Conservation (phyloP, 2,113 vertebrate genomes). For the Triplophysa dalaica region DNA sequence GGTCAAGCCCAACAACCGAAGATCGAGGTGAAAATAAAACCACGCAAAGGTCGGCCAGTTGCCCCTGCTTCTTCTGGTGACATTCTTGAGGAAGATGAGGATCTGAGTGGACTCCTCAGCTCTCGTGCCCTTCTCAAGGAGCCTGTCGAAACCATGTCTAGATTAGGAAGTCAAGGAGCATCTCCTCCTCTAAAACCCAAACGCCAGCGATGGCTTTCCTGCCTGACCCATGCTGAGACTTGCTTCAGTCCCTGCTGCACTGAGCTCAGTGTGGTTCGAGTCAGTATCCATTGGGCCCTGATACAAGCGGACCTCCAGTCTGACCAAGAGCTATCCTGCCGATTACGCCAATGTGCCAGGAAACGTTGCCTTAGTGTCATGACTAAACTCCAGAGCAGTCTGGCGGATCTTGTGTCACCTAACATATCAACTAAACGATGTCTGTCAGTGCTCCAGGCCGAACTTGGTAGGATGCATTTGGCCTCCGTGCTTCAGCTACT, state of each 20-base stretch:
- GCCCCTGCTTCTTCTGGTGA: constrained; percentile 52
- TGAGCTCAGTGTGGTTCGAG: constrained; percentile 71
- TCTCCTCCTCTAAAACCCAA: constrained; percentile 74
- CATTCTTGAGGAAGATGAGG: constrained; percentile 48
- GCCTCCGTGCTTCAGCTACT: constrained; percentile 66
- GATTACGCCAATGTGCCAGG: constrained; percentile 64
- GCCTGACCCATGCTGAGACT: constrained; percentile 68
- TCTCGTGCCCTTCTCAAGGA: constrained; percentile 66
- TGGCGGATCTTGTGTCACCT: constrained; percentile 53
- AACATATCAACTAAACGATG: constrained; percentile 1
- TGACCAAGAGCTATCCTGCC: constrained; percentile 41
- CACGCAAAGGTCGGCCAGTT: constrained; percentile 71
- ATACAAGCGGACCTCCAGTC: constrained; percentile 61
- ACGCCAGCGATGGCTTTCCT: constrained; percentile 65
- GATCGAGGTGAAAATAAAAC: constrained; percentile 70
- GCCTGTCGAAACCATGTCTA: constrained; percentile 50
- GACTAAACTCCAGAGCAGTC: constrained; percentile 56
- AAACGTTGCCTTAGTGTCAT: constrained; percentile 68
- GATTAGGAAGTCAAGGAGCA: constrained; percentile 45
- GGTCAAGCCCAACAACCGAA: constrained; percentile 48
- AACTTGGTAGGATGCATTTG: constrained; percentile 75
- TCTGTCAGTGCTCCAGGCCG: constrained; percentile 67
- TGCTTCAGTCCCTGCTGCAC: constrained; percentile 82
- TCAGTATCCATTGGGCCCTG: constrained; percentile 81
- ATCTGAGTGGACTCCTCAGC: constrained; percentile 69